phyloP scores from a whole-genome alignment of 2,113 vertebrate species.

The Addax nasomaculatus region DNA sequence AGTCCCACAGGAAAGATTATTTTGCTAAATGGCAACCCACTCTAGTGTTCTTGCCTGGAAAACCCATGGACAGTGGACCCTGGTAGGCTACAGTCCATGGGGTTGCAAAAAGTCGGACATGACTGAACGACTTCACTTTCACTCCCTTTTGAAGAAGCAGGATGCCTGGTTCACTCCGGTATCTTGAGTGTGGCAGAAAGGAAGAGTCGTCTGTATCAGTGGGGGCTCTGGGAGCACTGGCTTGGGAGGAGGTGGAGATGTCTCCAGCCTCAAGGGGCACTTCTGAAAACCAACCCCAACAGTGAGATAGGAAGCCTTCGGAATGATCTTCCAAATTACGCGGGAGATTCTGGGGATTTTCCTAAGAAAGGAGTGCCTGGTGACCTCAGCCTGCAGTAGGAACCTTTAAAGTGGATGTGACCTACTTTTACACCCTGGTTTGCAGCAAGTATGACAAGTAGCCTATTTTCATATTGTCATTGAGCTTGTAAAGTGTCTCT shows the following conservation, averaged over 20 bases:
- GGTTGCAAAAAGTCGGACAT: fast-evolving
- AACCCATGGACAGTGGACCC: not conserved
- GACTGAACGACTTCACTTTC: not conserved
- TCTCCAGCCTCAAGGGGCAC: not conserved
- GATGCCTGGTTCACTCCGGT: not conserved
- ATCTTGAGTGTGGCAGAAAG: not conserved
- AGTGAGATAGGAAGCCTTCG: not conserved
- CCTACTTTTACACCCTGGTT: not conserved
- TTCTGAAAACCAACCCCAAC: not conserved
- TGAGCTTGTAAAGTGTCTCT: not conserved
- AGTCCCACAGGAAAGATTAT: fast-evolving
- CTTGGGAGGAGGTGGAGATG: no score
- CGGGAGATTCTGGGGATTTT: not conserved
- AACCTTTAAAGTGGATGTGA: not conserved
- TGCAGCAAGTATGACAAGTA: not conserved
- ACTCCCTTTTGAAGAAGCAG: not conserved
- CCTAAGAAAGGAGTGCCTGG: not conserved
- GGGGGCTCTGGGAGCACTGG: not conserved
- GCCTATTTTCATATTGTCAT: not conserved
- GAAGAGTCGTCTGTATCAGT: fast-evolving
- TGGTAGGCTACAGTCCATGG: not conserved
- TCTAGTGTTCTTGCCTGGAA: not conserved
- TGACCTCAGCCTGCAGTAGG: not conserved
- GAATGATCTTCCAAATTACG: not conserved
- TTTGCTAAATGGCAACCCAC: not conserved